Percentiles rank a stretch among this genome's conserved stretches.
Evolutionary conservation across 2,113 vertebrate genomes (phyloP).

Genomic region (Paraplagusia blochii): DNA sequence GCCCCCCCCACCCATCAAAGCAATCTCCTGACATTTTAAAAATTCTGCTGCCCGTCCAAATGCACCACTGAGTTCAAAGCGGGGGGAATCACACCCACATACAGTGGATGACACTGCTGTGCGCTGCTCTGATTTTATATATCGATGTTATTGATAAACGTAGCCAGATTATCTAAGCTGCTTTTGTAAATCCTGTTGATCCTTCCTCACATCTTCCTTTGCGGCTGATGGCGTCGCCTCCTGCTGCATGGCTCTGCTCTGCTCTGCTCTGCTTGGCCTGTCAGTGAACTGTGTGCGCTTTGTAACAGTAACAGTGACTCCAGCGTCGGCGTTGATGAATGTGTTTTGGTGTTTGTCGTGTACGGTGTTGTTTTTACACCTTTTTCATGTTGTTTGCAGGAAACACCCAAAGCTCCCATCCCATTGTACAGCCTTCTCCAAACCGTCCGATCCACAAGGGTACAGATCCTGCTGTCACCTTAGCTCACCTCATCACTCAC

Average conservation of each 20-base stretch:
- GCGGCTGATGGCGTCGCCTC: conserved; percentile 21
- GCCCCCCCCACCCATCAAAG: conserved; percentile 23
- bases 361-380: conserved; percentile 49
- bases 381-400: conserved; percentile 76
- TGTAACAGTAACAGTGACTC: conserved; percentile 18
- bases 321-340: conserved; percentile 28
- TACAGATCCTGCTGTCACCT: conserved; percentile 71
- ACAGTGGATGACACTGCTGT: conserved; percentile 31
- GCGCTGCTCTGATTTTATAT: conserved; percentile 40
- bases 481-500: conserved; percentile 28
- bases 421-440: conserved; percentile 71
- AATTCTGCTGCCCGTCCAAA: conserved; percentile 25
- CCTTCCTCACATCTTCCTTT: conserved; percentile 15
- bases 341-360: conserved; percentile 15
- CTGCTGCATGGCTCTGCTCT: conserved; percentile 41
- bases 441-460: conserved; percentile 74
- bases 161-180: conserved; percentile 29
- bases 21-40: conserved; percentile 3
- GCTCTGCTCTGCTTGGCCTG: conserved; percentile 53
- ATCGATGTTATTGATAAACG: conserved; percentile 30
- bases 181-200: too few species aligned
- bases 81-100: conserved; percentile 37
- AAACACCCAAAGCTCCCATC: conserved; percentile 75
- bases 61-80: conserved; percentile 45
- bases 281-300: conserved; percentile 32